Evolutionary conservation across 2,888 invertebrate genomes (phyloP).

Genomic region (Heteromurus nitidus): DNA sequence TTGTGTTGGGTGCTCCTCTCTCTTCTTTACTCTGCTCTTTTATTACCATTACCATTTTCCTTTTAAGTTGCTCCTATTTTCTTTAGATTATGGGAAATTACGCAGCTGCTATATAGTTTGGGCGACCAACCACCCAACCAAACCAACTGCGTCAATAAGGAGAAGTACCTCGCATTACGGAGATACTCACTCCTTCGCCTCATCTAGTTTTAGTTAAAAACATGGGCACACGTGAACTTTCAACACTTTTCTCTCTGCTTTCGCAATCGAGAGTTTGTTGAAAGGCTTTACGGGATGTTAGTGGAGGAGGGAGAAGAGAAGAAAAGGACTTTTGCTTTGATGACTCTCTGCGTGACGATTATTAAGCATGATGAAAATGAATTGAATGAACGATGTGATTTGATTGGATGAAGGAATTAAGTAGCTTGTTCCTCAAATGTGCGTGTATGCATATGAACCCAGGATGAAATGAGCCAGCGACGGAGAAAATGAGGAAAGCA

Average conservation of each 20-base stretch:
- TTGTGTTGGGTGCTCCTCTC: no score
- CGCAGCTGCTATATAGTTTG: constrained; percentile 31
- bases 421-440: no score
- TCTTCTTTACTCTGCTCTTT: no score
- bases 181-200: no score
- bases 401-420: constrained; percentile 29
- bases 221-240: no score
- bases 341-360: constrained; percentile 14
- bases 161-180: no score
- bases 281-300: not conserved
- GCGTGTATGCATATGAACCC: no score
- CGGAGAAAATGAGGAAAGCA: not conserved
- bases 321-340: constrained; percentile 5
- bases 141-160: no score
- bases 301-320: not conserved
- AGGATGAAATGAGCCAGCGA: not conserved
- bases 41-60: no score
- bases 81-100: constrained; percentile 39
- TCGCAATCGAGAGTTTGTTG: not conserved
- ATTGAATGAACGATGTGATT: constrained; percentile 35
- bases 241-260: not conserved
- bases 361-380: constrained; percentile 24
- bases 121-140: no score
- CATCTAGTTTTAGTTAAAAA: not conserved
- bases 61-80: not conserved